Conservation (phyloP, 2,113 vertebrate genomes). For the Nycticorax nycticorax region DNA sequence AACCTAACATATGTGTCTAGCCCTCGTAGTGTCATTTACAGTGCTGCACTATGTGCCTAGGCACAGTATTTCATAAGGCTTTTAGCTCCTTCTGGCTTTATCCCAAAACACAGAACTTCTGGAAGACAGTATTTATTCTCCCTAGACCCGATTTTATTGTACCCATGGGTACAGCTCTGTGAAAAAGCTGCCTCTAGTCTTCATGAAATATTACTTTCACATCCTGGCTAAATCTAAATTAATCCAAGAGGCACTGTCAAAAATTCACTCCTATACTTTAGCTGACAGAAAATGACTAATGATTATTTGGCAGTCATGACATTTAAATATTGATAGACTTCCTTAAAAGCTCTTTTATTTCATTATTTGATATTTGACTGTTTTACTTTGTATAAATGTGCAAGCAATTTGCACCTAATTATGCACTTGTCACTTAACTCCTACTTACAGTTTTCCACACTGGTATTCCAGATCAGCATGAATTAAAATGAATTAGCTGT, state of each 20-base stretch:
- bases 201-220: conserved; percentile 38
- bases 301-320: background rate
- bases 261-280: background rate
- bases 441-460: background rate
- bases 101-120: background rate
- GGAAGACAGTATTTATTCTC: background rate
- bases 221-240: conserved; percentile 28
- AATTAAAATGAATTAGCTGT: background rate
- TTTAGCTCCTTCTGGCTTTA: background rate
- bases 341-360: conserved; percentile 25
- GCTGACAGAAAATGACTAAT: background rate
- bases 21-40: background rate
- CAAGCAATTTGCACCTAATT: conserved; percentile 34
- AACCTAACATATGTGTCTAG: background rate
- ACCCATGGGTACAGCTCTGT: background rate
- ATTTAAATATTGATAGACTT: conserved; percentile 46
- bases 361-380: conserved; percentile 26
- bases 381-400: conserved; percentile 26
- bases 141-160: background rate
- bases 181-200: background rate
- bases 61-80: background rate
- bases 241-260: conserved; percentile 8
- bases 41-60: background rate
- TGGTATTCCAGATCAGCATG: background rate
- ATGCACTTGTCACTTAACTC: conserved; percentile 20